Evolutionary conservation across 1,140 invertebrate genomes (phyloP), one percentile per base, ranked within the genome.

Genomic region (Tetraneura akinire): DNA sequence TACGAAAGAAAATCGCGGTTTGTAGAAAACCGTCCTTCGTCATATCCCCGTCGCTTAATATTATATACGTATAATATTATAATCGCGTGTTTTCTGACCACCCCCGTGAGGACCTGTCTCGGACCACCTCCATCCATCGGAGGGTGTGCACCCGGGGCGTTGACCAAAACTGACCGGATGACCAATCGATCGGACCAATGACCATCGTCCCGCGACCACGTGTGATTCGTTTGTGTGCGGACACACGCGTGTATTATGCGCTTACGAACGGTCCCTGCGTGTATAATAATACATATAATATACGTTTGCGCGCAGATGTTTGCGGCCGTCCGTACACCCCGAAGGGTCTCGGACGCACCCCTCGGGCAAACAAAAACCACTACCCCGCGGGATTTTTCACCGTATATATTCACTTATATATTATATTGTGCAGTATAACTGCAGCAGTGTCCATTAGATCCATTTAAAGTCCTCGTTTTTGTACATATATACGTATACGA

Each of bases 111-210:
- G 14, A 1, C 16, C 13, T 45, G 14, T 45, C 23, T 45, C 5
- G 45, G 26, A n/a, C 68, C 23, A 49, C 42, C 68, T 23, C 18
- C 21, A 3, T 14, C 32, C 16, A 10, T 21, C 37, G 55, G 51
- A 21, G 29, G 37, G 37, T 29, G 55, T 37, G 53, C 18, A 18
- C 21, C 74, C 23, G 32, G 74, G 74, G 74, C 74, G 74, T 62
- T 78, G 74, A 78, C 74, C 74, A 78, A 78, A 14, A 78, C 55
- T 78, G 74, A 78, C 74, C 74, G 55, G 55, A 78, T 78, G 74
- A 78, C 74, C 74, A 62, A 78, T 78, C 74, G 74, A 78, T 78
- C 55, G 42, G 74, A 78, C 74, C 74, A 78, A 78, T 78, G 74
- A 78, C 74, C 74, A 47, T 10, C 71, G 64, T n/a, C 23, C 14